Evolutionary conservation across 2,888 invertebrate species (phyloP).

Genomic region (Meiosimyza decipiens): DNA sequence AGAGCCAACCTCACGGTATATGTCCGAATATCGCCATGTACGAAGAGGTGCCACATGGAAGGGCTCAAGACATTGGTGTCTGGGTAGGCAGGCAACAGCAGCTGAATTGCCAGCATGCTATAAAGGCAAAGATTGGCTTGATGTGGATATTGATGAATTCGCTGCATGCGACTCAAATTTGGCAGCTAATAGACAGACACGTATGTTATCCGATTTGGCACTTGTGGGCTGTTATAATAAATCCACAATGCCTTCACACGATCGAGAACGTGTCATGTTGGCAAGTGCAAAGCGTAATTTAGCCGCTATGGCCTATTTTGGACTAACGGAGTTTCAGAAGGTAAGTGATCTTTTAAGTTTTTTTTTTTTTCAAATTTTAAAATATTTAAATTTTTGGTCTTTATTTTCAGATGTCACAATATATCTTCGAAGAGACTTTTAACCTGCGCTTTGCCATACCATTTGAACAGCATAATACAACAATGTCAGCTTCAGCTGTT

Average conservation of each 20-base stretch:
- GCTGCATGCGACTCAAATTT: conserved; percentile 91
- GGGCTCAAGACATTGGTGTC: conserved; percentile 80
- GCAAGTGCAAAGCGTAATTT: conserved; percentile 96
- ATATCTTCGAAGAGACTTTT: conserved; percentile 94
- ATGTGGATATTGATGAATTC: conserved; percentile 91
- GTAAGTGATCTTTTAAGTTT: conserved; percentile 66
- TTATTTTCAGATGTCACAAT: conserved; percentile 78
- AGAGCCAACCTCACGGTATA: conserved; percentile 91
- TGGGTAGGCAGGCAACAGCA: conserved; percentile 79
- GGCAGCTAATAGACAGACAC: conserved; percentile 95
- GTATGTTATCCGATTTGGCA: conserved; percentile 97
- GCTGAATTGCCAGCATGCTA: conserved; percentile 88
- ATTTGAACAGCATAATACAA: conserved; percentile 92
- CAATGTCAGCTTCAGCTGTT: conserved; percentile 85
- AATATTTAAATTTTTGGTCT: neutral
- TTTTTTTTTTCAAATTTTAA: conserved; percentile 9
- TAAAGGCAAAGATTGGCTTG: conserved; percentile 81
- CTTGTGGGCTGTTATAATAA: conserved; percentile 96
- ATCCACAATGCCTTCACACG: conserved; percentile 77
- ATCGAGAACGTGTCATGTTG: conserved; percentile 86
- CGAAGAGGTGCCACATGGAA: conserved; percentile 97
- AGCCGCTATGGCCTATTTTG: conserved; percentile 96
- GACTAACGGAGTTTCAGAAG: conserved; percentile 95
- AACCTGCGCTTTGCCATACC: conserved; percentile 89
- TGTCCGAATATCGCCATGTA: conserved; percentile 97